phyloP scores from a whole-genome alignment of 2,888 invertebrate species.

The Polia nebulosa region DNA sequence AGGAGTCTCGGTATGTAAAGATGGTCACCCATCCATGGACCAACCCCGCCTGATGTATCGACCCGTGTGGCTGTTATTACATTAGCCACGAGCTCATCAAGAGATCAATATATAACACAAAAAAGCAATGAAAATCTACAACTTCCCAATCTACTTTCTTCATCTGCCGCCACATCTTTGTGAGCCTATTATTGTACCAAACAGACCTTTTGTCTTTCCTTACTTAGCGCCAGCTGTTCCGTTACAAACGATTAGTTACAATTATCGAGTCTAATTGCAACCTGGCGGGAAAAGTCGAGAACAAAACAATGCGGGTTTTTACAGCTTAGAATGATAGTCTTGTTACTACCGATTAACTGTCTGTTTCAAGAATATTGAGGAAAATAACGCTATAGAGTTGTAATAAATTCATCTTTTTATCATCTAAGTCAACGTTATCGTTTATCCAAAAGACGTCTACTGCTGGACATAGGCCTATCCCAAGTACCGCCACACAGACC shows the following conservation, averaged over 20 bases:
- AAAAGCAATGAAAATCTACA: too few species aligned
- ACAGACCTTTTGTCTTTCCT: constrained; percentile 39
- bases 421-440: neutral
- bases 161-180: neutral
- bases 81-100: too few species aligned
- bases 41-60: too few species aligned
- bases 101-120: too few species aligned
- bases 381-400: constrained; percentile 1
- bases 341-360: constrained; percentile 32
- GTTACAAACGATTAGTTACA: constrained; percentile 82
- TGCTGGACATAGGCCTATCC: neutral
- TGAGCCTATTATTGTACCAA: constrained; percentile 22
- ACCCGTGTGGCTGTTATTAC: too few species aligned
- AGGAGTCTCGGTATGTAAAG: too few species aligned
- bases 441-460: neutral
- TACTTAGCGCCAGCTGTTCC: constrained; percentile 69
- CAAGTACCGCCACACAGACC: too few species aligned
- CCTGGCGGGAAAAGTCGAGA: constrained; percentile 78
- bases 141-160: constrained; percentile 27
- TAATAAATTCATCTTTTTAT: neutral
- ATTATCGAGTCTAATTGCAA: constrained; percentile 81
- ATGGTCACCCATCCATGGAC: too few species aligned
- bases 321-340: constrained; percentile 51
- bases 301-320: constrained; percentile 72
- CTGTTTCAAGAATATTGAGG: neutral